Base-by-base conservation (phyloP, 92 coral and sea anemone species). In the Epizoanthus illoricatus region DNA sequence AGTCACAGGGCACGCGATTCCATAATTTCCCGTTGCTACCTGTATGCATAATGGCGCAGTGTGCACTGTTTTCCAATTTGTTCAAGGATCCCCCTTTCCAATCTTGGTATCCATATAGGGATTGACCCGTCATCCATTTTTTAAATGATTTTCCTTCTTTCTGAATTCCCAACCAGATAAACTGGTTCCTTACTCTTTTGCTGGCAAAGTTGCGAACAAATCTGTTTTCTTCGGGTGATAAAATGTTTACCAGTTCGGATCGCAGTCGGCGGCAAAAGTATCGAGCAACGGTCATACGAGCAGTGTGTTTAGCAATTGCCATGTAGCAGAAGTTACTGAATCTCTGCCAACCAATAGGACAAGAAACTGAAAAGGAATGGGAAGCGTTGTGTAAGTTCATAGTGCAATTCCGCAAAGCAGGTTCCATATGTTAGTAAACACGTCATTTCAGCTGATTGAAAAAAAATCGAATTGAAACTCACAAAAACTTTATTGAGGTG, bases 131-230 rank as follows among this genome's bases (percentile, higher is more conserved):
- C 16, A 65, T 5, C 70, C 70, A 65, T 28, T 7, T 65, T 19
- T 21, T 10, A 65, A 65, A 65, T 19, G 28, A 3, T 5, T 65
- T 65, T 39, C 70, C 70, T 65, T 65, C 70, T 65, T 40, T 65
- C 39, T 65, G 70, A 65, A 65, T 65, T 65, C 70, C 70, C 18
- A 65, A 39, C 70, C 70, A 65, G 41, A 65, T 65, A 39, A 39
- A 9, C 1, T 40, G 17, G 4, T 16, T 5, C 39, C 33, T 65
- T 16, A 65, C 5, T 28, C 0, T 9, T 0, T 65, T 24, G 39
- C 17, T 65, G 33, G 70, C 42, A 16, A 65, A 65, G 28, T 28
- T 65, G 70, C 70, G 42, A 9, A 65, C 42, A 65, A 65, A 65
- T 5, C n/a, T 65, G 42, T 65, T 65, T 65, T 65, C 70, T 39